Evolutionary conservation across 2,113 vertebrate genomes (phyloP), one percentile per base, ranked within the genome.

Genomic region (Solenodon paradoxus): DNA sequence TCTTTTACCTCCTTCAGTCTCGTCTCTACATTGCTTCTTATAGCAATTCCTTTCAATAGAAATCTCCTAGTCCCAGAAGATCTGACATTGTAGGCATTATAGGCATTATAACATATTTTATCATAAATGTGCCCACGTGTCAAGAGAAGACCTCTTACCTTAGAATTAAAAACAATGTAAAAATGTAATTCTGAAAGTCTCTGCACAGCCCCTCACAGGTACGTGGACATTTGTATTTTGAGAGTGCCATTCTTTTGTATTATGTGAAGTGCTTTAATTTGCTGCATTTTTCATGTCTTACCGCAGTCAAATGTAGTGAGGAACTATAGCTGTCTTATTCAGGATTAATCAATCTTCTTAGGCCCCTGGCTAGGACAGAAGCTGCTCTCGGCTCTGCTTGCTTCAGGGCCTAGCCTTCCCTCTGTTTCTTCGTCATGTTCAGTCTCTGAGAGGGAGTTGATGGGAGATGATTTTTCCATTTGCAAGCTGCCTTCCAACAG

Each of bases 391-490:
- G 51, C 64, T 78, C 55, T 51, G 45, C 80, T 75, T 85, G 93
- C 77, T 92, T 88, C 78, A 11, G 79, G 92, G 38, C 51, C 79
- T 74, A 63, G 72, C 77, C 90, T 82, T 90, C 42, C n/a, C 68
- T 93, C 77, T 84, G 68, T 85, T 74, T 94, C 95, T 90, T 95
- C 71, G 53, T 91, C 94, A 85, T 78, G 40, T 75, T 90, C 66
- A 30, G 61, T 86, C 74, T 92, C 75, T 71, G 66, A 77, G 61
- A 90, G 59, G 69, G 86, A 94, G 84, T 40, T 86, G 84, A 88
- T 51, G 20, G 94, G 47, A 92, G 81, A 63, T 69, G 85, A 93
- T 87, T 97, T 97, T 96, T 96, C 77, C 96, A 94, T 97, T 90
- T 97, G 84, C 84, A 95, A 92, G 88, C 90, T 77, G 66, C 94